phyloP scores from a whole-genome alignment of 2,888 invertebrate species.

The Agrotis exclamationis region DNA sequence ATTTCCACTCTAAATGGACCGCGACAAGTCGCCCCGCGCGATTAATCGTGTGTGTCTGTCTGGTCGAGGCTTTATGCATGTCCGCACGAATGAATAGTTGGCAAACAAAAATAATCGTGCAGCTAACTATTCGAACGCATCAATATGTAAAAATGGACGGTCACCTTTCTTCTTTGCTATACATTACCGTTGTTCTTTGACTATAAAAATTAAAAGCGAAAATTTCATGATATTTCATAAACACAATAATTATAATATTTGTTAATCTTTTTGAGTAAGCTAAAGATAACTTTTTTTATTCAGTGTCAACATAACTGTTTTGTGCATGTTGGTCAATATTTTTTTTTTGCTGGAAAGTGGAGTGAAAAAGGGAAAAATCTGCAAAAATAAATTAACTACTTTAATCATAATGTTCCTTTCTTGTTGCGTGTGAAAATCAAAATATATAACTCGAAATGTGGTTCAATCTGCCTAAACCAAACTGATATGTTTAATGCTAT shows the following conservation, averaged over 20 bases:
- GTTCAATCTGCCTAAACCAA: too few species aligned
- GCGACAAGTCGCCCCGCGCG: too few species aligned
- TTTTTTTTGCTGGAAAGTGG: too few species aligned
- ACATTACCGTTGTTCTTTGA: background rate
- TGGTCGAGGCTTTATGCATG: too few species aligned
- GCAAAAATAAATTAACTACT: too few species aligned
- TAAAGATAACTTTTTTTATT: background rate
- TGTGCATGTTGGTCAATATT: background rate
- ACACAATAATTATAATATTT: background rate
- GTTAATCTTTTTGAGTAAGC: slow-evolving; percentile 1
- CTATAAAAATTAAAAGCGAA: background rate
- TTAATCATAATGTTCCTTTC: too few species aligned
- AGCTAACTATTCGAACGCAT: background rate
- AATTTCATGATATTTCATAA: background rate
- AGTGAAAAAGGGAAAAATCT: too few species aligned
- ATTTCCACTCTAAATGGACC: too few species aligned
- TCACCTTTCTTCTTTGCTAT: background rate
- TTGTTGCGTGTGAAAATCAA: too few species aligned
- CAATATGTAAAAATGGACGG: background rate
- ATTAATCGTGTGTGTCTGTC: too few species aligned
- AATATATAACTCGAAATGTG: too few species aligned
- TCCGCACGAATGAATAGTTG: background rate
- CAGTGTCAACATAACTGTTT: background rate
- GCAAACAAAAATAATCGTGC: background rate
- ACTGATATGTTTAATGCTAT: too few species aligned